Conservation (phyloP, 2,888 invertebrate species). For the Lypha dubia region DNA sequence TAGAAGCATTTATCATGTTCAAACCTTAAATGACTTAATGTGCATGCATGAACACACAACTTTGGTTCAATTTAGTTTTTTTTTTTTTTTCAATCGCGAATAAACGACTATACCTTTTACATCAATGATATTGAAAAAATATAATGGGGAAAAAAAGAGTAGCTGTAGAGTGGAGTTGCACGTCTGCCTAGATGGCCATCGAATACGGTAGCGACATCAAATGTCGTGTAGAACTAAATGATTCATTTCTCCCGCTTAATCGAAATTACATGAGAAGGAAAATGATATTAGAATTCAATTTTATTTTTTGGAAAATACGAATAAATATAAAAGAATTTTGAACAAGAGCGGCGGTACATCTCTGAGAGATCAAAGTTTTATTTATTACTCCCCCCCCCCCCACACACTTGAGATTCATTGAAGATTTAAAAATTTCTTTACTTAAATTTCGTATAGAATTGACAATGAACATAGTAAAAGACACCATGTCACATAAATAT, state of each 20-base stretch:
- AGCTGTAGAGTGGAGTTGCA: not conserved
- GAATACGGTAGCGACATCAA: constrained; percentile 69
- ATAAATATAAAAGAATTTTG: constrained; percentile 7
- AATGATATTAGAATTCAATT: constrained; percentile 24
- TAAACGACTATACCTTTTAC: not conserved
- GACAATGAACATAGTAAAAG: constrained; percentile 75
- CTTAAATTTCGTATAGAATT: constrained; percentile 32
- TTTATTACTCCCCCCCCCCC: not conserved
- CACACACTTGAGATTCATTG: not conserved
- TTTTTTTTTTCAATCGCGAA: constrained; percentile 20
- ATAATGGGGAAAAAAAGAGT: too few species aligned
- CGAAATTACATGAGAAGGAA: constrained; percentile 51
- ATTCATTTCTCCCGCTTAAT: constrained; percentile 53
- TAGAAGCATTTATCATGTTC: constrained; percentile 71
- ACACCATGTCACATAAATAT: constrained; percentile 76
- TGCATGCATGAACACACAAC: constrained; percentile 54
- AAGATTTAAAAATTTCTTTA: not conserved
- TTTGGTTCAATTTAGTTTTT: not conserved
- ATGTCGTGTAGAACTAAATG: constrained; percentile 69
- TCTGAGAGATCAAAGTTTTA: constrained; percentile 51
- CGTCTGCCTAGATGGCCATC: constrained; percentile 18
- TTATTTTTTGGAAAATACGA: not conserved
- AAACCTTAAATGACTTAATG: constrained; percentile 71
- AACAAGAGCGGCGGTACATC: constrained; percentile 51
- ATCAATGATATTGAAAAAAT: constrained; percentile 3